Percentiles rank a stretch among this genome's conserved stretches.
Evolutionary conservation across 35 echinoderm and acorn worm genomes (phyloP).

Genomic region (Nesometra sesokonis): DNA sequence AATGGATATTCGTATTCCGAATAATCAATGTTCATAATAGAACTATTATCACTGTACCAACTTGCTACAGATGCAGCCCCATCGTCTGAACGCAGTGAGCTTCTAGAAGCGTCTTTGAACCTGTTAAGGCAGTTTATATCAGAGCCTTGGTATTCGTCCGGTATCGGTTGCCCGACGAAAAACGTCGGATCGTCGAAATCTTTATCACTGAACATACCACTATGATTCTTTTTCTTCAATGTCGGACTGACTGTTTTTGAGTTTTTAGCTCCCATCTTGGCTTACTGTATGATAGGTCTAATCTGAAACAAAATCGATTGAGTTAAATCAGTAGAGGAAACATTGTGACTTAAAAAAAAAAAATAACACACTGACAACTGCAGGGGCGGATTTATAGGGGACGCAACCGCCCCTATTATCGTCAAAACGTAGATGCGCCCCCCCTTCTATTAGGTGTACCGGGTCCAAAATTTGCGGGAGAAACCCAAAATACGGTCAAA

Average conservation of each 20-base stretch:
- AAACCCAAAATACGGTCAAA: too few species aligned
- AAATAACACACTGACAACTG: too few species aligned
- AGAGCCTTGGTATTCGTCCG: background rate
- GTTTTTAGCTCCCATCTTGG: background rate
- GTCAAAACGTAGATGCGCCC: too few species aligned
- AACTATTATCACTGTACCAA: constrained; percentile 43
- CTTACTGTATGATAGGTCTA: too few species aligned
- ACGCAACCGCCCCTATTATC: too few species aligned
- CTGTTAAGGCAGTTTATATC: background rate
- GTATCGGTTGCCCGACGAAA: background rate
- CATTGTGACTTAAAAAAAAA: too few species aligned
- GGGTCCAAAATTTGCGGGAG: too few species aligned
- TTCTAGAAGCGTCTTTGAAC: background rate
- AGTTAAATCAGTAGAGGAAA: too few species aligned
- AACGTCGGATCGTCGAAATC: background rate
- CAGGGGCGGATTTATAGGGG: too few species aligned
- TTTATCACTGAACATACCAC: background rate
- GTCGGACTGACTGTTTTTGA: background rate
- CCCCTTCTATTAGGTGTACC: too few species aligned
- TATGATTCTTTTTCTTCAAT: background rate
- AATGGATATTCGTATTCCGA: constrained; percentile 76
- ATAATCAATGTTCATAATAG: constrained; percentile 34
- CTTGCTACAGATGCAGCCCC: constrained; percentile 9
- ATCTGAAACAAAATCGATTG: too few species aligned
- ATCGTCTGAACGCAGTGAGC: constrained; percentile 29